Base-by-base conservation (phyloP, 2,888 invertebrate genomes). In the Acleris literana region DNA sequence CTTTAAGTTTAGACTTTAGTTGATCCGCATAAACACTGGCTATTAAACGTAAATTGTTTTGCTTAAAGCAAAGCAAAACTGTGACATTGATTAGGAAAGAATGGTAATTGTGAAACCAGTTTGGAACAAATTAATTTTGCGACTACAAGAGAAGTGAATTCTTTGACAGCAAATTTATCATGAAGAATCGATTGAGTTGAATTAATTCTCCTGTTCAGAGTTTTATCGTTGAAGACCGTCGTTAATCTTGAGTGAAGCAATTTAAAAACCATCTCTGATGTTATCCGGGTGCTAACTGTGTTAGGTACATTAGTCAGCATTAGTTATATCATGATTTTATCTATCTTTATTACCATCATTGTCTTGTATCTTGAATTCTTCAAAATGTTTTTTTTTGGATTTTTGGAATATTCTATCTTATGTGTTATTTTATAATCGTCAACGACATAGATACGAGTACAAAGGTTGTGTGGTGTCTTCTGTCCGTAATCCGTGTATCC, bases 211-310 rank as follows among this genome's bases (percentile, higher is more conserved):
- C 25, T 46, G 46, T 25, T 25, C 44, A 17, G n/a, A 25, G 7
- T 1, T 22, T 16, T 43, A 46, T 22, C 44, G 46, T 25, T 44
- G 25, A 46, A 25, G 33, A 33, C 33, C 25, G 62, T 70, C 64
- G 70, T 74, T 72, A 75, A 69, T 67, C 63, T 68, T 57, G 56
- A 65, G 68, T 57, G 43, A 60, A 67, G 51, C 71, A 46, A 74
- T 76, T 75, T 72, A 72, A 72, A 73, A 72, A 64, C 69, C 71
- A 75, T 76, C 72, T 53, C 68, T 52, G 48, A 46, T 57, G 57
- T 58, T 68, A 57, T 62, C 54, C 16, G 55, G 44, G 55, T 57
- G 63, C 54, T 73, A 72, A 76, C 74, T 76, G 68, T 16, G 39
- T 56, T 56, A 56, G 2, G 33, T 33, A 9, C 22, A 44, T 56